Evolutionary conservation across 2,797 vertebrate species (phyloP).

Genomic region (Chelidonichthys spinosus): DNA sequence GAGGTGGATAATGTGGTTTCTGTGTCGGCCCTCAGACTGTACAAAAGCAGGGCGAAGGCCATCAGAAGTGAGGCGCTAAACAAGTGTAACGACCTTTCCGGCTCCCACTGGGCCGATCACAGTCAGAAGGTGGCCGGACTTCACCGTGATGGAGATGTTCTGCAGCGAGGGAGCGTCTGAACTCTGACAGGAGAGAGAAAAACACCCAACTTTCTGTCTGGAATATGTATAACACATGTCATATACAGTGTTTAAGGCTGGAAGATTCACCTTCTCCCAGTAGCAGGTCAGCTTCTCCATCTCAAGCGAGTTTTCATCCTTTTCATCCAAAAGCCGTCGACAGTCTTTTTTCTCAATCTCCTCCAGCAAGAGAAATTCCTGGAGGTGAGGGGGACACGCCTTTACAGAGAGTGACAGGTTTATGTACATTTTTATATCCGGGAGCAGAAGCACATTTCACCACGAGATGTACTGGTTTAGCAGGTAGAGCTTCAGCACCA

Average conservation of each 20-base stretch:
- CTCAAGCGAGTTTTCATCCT: constrained; percentile 75
- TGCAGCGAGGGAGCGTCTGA: constrained; percentile 88
- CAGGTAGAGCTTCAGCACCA: too few relatives aligned
- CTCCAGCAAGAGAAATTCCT: constrained; percentile 89
- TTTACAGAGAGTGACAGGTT: background rate
- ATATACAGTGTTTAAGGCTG: background rate
- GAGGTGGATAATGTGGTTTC: background rate
- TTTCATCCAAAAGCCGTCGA: constrained; percentile 53
- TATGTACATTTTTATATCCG: too few relatives aligned
- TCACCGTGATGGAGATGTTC: constrained; percentile 85
- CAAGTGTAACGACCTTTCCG: constrained; percentile 81
- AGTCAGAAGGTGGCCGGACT: constrained; percentile 86
- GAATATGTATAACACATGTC: background rate
- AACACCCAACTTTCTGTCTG: too few relatives aligned
- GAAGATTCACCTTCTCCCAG: constrained; percentile 88
- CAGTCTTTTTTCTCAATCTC: constrained; percentile 77
- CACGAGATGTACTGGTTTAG: too few relatives aligned
- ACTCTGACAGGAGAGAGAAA: constrained; percentile 63
- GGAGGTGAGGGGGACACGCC: background rate
- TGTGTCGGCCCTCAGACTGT: background rate
- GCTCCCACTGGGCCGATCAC: constrained; percentile 95
- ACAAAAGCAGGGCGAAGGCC: background rate
- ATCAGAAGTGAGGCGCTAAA: background rate
- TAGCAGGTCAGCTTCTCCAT: constrained; percentile 74
- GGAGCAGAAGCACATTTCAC: too few relatives aligned